Evolutionary conservation across 2,797 vertebrate species (phyloP).

Genomic region (Lutra lutra): DNA sequence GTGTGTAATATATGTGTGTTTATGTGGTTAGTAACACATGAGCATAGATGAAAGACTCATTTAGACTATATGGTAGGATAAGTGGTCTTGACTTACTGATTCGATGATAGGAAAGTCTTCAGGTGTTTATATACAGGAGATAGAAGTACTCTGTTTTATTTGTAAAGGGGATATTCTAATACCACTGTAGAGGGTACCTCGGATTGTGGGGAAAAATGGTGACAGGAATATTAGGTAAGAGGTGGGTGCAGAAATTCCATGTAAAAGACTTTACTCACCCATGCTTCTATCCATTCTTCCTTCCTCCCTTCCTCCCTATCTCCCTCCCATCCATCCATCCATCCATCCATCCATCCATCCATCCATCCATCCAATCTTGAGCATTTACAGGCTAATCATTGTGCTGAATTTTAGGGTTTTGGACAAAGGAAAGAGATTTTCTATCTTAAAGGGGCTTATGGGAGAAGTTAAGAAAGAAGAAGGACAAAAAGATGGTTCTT

Average conservation of each 20-base stretch:
- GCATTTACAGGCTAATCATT: constrained; percentile 6
- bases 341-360: background rate
- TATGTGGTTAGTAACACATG: background rate
- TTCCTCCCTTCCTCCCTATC: background rate
- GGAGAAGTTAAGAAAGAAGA: background rate
- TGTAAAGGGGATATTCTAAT: background rate
- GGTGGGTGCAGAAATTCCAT: background rate
- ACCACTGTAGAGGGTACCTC: background rate
- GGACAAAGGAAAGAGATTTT: background rate
- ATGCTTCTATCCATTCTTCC: background rate
- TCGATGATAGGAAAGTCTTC: background rate
- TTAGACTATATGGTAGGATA: background rate
- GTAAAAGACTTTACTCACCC: background rate
- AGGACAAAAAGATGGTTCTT: background rate
- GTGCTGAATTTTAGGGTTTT: background rate
- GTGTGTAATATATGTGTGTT: background rate
- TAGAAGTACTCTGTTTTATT: background rate
- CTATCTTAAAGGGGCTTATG: background rate
- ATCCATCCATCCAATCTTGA: background rate
- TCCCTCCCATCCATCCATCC: background rate
- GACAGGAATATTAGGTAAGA: background rate
- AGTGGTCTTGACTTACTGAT: background rate
- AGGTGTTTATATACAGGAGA: background rate
- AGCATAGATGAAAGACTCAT: background rate
- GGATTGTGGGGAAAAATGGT: background rate